These are phyloP conservation scores for Coluber constrictor DNA, from an alignment of 2,797 vertebrate genomes.

Conservation along the genomic window DNA sequence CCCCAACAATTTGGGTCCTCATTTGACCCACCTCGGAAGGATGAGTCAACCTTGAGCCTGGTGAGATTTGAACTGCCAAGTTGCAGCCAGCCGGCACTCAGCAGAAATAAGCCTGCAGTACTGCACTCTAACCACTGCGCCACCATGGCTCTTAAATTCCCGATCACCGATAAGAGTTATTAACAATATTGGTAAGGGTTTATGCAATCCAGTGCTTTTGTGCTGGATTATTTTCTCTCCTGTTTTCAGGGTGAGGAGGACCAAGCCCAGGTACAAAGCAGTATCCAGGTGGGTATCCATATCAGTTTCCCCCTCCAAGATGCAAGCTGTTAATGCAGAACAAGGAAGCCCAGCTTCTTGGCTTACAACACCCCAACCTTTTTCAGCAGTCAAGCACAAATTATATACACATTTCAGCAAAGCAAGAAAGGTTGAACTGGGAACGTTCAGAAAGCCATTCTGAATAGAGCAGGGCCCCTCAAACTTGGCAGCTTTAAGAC, in stretches of 20 bases:
- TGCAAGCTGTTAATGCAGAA: not conserved
- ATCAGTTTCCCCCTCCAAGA: not conserved
- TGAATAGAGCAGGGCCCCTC: too few species aligned
- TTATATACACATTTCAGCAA: not conserved
- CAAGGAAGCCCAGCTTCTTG: not conserved
- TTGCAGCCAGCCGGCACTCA: too few species aligned
- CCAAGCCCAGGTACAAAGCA: not conserved
- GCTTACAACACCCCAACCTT: constrained; percentile 18
- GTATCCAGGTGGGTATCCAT: not conserved
- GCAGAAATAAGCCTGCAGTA: too few species aligned
- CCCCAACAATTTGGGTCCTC: too few species aligned
- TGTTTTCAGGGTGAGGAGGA: not conserved
- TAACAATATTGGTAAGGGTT: not conserved
- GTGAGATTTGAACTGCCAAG: too few species aligned
- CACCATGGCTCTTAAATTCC: too few species aligned
- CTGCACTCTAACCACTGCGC: too few species aligned
- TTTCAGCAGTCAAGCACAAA: constrained; percentile 7
- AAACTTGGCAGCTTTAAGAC: too few species aligned
- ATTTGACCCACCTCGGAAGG: too few species aligned
- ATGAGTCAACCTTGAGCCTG: too few species aligned
- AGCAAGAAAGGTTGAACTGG: not conserved
- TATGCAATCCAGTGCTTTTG: not conserved
- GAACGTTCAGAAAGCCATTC: not conserved
- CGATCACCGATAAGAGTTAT: not conserved
- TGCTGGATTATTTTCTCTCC: not conserved